These are phyloP conservation scores for Anniella stebbinsi DNA, from an alignment of 2,797 vertebrate genomes.

Conservation along the genomic window DNA sequence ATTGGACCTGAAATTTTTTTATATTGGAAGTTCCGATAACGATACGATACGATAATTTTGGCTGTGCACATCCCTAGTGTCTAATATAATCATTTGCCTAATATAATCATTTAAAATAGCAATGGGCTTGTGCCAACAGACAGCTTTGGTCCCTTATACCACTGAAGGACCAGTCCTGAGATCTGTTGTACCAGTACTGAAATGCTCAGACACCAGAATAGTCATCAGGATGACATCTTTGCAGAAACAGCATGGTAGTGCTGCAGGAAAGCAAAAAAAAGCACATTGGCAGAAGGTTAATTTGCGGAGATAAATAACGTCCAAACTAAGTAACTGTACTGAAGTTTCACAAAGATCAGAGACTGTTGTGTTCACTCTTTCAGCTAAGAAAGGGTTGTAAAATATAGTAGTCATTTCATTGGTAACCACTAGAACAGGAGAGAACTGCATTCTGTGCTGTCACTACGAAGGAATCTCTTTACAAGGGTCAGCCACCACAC, in stretches of 20 bases:
- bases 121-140: background rate
- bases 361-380: background rate
- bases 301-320: background rate
- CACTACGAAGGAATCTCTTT: conserved; percentile 31
- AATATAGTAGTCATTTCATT: conserved; percentile 5
- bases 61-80: no score
- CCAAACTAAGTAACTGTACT: background rate
- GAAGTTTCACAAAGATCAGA: conserved; percentile 1
- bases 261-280: background rate
- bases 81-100: background rate
- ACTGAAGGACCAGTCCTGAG: background rate
- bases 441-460: conserved; percentile 13
- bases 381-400: background rate
- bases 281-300: background rate
- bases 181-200: background rate
- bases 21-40: no score
- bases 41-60: no score
- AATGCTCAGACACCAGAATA: background rate
- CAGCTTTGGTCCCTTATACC: background rate
- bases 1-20: no score
- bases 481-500: background rate
- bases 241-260: background rate
- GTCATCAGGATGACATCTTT: background rate
- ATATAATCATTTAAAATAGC: background rate
- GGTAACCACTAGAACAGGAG: background rate